A percentile compares a stretch with the other conserved stretches of the same genome.
Evolutionary conservation across 37 sponge, comb jelly and placozoan species (phyloP).

Genomic region (Spongia lamella): DNA sequence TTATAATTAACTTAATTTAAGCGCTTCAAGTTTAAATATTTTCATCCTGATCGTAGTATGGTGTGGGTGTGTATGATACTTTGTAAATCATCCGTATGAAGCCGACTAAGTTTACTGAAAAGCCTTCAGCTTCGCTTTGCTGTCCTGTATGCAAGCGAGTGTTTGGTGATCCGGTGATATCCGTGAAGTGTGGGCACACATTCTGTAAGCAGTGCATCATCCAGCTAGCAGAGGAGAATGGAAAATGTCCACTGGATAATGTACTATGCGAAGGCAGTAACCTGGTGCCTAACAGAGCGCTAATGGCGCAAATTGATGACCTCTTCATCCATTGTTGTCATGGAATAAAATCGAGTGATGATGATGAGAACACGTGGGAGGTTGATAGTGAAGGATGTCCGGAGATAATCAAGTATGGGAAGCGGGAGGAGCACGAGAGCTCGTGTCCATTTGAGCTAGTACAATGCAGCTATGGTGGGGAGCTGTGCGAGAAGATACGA

Average conservation of each 20-base stretch:
- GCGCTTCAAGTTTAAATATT: no score
- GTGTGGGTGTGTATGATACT: background rate
- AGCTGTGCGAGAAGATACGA: conserved; percentile 59
- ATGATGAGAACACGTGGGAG: conserved; percentile 15
- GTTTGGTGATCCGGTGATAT: conserved; percentile 82
- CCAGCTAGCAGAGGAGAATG: conserved; percentile 5
- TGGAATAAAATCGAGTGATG: conserved; percentile 38
- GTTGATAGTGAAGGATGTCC: conserved; percentile 67
- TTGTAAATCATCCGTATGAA: background rate
- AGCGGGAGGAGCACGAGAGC: conserved; percentile 69
- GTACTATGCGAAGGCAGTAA: conserved; percentile 49
- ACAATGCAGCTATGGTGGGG: conserved; percentile 68
- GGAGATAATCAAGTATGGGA: conserved; percentile 62
- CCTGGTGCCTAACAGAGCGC: conserved; percentile 80
- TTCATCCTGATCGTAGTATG: no score
- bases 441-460: conserved; percentile 56
- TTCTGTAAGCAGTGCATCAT: conserved; percentile 80
- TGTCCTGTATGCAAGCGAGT: conserved; percentile 74
- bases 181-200: conserved; percentile 92
- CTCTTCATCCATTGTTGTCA: conserved; percentile 81
- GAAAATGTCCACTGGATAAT: conserved; percentile 69
- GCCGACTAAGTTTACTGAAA: conserved; percentile 67
- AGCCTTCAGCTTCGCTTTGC: conserved; percentile 63
- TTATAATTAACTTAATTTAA: no score
- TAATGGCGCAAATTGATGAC: conserved; percentile 77